Conservation (phyloP, 2,113 vertebrate species). For the Caranx melampygus region DNA sequence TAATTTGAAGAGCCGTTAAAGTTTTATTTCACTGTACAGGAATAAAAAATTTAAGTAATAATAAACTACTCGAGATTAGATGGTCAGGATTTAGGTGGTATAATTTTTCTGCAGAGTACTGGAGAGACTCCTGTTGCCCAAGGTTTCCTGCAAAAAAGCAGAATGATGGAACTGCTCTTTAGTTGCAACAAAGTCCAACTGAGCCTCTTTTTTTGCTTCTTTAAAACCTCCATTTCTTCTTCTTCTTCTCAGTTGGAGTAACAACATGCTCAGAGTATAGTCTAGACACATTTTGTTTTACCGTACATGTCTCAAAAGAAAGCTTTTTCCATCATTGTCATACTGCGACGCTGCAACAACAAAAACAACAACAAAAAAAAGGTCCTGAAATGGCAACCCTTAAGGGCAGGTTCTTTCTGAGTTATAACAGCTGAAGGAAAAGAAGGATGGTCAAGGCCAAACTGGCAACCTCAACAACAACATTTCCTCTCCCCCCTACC, state of each 20-base stretch:
- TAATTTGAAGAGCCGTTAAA: conserved; percentile 75
- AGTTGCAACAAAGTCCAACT: conserved; percentile 50
- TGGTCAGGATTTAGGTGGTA: conserved; percentile 92
- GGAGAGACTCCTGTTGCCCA: conserved; percentile 37
- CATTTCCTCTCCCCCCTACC: background rate
- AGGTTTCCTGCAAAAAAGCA: conserved; percentile 45
- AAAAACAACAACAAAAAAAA: conserved; percentile 27
- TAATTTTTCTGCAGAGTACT: conserved; percentile 91
- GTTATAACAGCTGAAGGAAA: conserved; percentile 32
- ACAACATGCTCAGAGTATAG: conserved; percentile 59
- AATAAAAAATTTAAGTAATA: conserved; percentile 81
- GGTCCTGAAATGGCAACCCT: conserved; percentile 39
- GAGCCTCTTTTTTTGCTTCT: conserved; percentile 44
- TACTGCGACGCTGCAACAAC: conserved; percentile 56
- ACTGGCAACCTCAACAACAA: conserved; percentile 59
- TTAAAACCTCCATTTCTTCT: conserved; percentile 29
- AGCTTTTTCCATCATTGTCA: conserved; percentile 53
- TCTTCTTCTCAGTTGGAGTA: conserved; percentile 45
- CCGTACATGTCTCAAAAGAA: conserved; percentile 49
- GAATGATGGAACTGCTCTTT: conserved; percentile 48
- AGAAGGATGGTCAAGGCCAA: conserved; percentile 49
- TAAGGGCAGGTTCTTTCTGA: conserved; percentile 64
- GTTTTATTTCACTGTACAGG: conserved; percentile 87
- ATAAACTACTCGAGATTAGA: conserved; percentile 81
- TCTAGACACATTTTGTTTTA: conserved; percentile 50